Conservation (phyloP, 2,797 vertebrate genomes). For the Peromyscus attwateri region DNA sequence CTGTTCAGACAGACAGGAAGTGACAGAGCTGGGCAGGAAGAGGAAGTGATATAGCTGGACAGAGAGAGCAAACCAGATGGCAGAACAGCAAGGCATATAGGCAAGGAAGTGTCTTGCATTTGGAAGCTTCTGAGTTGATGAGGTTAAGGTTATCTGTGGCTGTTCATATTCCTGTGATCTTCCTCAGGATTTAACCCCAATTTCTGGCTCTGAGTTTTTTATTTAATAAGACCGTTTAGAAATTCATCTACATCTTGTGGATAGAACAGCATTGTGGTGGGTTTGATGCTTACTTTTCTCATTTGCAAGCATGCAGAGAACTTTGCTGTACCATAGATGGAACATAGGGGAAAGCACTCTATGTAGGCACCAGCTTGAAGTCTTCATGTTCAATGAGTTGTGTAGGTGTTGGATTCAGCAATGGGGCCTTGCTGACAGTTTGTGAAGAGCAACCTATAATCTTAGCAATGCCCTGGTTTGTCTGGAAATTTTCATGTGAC, state of each 20-base stretch:
- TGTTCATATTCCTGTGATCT: no score
- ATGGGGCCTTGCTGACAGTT: background rate
- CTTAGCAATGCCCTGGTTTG: background rate
- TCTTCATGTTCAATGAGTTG: background rate
- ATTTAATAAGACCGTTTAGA: no score
- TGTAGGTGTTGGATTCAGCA: background rate
- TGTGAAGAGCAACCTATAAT: background rate
- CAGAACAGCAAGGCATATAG: no score
- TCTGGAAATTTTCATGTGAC: background rate
- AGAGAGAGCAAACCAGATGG: no score
- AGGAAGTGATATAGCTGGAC: no score
- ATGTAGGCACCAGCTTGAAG: background rate
- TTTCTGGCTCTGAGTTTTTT: no score
- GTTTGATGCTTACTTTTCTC: background rate
- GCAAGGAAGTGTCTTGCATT: no score
- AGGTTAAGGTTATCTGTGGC: no score
- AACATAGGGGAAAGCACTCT: background rate
- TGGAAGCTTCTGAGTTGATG: no score
- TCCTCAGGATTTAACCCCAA: no score
- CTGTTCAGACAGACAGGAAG: no score
- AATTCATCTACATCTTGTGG: background rate
- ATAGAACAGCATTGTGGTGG: background rate
- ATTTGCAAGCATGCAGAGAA: background rate
- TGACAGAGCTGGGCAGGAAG: no score
- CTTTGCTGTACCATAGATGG: background rate